Percentiles rank a stretch among this genome's conserved stretches.
phyloP scores from a whole-genome alignment of 2,888 invertebrate species.

The Leptopterna dolabrata region DNA sequence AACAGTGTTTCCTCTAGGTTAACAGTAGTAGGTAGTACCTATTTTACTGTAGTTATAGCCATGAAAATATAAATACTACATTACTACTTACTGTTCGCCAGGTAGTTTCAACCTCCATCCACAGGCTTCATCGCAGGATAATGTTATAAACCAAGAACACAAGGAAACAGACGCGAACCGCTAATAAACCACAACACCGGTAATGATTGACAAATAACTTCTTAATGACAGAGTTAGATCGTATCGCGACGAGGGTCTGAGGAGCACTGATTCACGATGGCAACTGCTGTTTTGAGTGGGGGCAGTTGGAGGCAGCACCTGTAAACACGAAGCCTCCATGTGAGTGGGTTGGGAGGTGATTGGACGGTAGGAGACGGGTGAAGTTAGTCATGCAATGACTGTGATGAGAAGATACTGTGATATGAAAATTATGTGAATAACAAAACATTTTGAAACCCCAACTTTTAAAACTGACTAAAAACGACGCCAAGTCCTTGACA shows the following conservation, averaged over 20 bases:
- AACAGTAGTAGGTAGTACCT: too few relatives aligned
- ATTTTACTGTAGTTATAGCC: not conserved
- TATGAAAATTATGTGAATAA: too few relatives aligned
- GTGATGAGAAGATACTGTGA: too few relatives aligned
- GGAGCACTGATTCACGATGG: slow-evolving; percentile 3
- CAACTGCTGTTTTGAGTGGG: not conserved
- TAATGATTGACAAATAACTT: not conserved
- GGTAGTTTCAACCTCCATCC: not conserved
- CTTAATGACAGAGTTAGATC: not conserved
- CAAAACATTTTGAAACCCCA: too few relatives aligned
- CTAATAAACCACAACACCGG: not conserved
- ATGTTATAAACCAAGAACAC: not conserved
- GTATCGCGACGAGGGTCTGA: not conserved
- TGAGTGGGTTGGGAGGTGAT: not conserved
- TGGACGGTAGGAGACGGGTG: not conserved
- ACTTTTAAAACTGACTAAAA: too few relatives aligned
- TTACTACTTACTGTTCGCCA: not conserved
- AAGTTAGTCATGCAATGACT: too few relatives aligned
- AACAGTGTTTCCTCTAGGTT: too few relatives aligned
- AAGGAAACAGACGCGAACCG: not conserved
- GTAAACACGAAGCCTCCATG: not conserved
- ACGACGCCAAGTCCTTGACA: too few relatives aligned
- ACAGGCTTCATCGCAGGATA: not conserved
- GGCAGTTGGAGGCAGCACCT: slow-evolving; percentile 3
- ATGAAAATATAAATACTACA: not conserved